Base-by-base conservation (phyloP, 2,888 invertebrate species). In the Epistrophe grossulariae region DNA sequence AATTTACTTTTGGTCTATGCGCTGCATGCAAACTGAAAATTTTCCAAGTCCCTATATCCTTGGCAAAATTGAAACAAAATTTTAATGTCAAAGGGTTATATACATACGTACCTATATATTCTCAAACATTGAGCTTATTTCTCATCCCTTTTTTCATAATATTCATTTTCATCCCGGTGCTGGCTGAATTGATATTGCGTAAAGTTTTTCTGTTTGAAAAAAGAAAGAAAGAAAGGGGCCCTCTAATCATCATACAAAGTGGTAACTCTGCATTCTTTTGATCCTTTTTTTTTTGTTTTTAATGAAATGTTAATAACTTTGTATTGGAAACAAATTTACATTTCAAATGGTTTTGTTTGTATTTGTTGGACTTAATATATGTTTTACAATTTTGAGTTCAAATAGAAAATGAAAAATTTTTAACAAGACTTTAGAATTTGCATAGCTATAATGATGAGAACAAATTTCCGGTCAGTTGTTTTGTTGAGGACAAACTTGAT, bases 11-110 rank as follows among this genome's bases (percentile, higher is more conserved):
- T 48, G 66, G 17, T 66, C 17, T 43, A 45, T 66, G 66, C 62
- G 15, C 9, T 74, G 70, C 79, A 84, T 84, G 64, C 77, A 62
- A 62, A 60, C 43, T 62, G 70, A 64, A 72, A 72, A 64, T 62
- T 84, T 50, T 45, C 52, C 28, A 71, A 88, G 81, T 84, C 55
- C 60, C 24, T 40, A 24, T 2, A 4, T 6, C 15, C 15, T 9
- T 50, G 31, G 19, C 24, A 76, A 79, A 74, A 88, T 84, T 81
- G 84, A 81, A 82, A 77, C 88, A 84, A 76, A 84, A 88, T 88
- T 88, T 88, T 88, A 88, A 88, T 88, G 88, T 88, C 88, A 88
- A 88, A 88, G 88, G 88, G 71, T 84, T 35, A 24, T 24, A 24
- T 1, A 3, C 8, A 9, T 31, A 31, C 5, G 24, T 88, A n/a